Evolutionary conservation across 2,113 vertebrate genomes (phyloP).

Genomic region (Oreocharis arfaki): DNA sequence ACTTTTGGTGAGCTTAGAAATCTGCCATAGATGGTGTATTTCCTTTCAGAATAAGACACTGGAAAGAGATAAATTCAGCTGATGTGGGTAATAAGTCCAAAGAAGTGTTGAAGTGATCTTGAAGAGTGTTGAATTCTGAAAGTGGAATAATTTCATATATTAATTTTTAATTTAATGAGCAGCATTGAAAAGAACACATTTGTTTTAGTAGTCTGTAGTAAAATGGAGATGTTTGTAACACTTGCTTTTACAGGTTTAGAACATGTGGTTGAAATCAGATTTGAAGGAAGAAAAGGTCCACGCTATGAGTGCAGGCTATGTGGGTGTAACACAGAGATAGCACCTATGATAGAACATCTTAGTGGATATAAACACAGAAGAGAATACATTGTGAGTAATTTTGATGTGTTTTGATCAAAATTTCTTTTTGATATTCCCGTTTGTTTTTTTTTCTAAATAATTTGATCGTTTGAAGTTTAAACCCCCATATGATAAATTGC

Average conservation of each 20-base stretch:
- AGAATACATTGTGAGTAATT: constrained; percentile 47
- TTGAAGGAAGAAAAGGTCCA: constrained; percentile 25
- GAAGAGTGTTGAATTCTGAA: not conserved
- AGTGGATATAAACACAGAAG: constrained; percentile 59
- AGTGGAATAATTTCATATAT: not conserved
- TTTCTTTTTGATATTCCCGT: not conserved
- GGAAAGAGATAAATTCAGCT: not conserved
- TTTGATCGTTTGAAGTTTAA: not conserved
- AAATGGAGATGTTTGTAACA: not conserved
- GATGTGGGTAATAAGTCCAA: not conserved
- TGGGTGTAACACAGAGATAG: constrained; percentile 25
- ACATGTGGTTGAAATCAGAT: constrained; percentile 50
- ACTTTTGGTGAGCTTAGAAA: not conserved
- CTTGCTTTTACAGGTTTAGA: constrained; percentile 43
- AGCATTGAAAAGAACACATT: not conserved
- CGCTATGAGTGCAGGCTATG: constrained; percentile 55
- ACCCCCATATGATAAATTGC: not conserved
- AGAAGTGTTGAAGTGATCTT: not conserved
- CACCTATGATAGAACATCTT: constrained; percentile 60
- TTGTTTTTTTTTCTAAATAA: not conserved
- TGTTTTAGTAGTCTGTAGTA: not conserved
- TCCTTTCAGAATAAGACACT: not conserved
- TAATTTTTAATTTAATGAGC: not conserved
- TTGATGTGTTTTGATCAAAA: not conserved
- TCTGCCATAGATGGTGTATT: not conserved